These are phyloP conservation scores for Scylla paramamosain DNA, from an alignment of 1,140 invertebrate genomes.

Conservation along the genomic window DNA sequence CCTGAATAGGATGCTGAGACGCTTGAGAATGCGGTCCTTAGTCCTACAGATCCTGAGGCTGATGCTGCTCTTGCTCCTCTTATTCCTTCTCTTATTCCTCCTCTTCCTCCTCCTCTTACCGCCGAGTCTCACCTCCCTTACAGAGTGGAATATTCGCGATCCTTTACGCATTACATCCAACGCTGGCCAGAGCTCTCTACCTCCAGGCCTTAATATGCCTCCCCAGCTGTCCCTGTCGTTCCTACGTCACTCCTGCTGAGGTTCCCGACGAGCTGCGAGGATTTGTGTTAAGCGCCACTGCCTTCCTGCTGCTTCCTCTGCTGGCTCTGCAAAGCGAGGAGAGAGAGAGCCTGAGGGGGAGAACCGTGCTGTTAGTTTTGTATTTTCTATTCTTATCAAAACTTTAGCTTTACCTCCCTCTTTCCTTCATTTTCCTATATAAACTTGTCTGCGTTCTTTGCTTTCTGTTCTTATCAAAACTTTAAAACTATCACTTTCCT, in stretches of 20 bases:
- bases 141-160: neutral
- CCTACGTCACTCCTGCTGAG: too few species aligned
- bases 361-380: too few species aligned
- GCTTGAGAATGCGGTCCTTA: neutral
- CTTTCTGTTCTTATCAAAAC: neutral
- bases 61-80: neutral
- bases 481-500: too few species aligned
- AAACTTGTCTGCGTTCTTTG: neutral
- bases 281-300: too few species aligned
- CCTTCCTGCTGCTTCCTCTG: too few species aligned
- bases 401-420: neutral
- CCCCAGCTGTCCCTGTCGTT: neutral
- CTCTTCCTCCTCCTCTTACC: neutral
- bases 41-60: neutral
- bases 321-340: too few species aligned
- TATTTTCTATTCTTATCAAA: too few species aligned
- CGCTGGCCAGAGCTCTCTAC: neutral
- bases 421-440: neutral
- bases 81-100: too few species aligned
- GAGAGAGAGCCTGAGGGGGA: too few species aligned
- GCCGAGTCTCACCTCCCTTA: neutral
- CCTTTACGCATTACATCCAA: neutral
- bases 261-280: too few species aligned
- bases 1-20: too few species aligned
- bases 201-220: neutral